Conservation (phyloP, 2,113 vertebrate species). For the Corapipo altera region DNA sequence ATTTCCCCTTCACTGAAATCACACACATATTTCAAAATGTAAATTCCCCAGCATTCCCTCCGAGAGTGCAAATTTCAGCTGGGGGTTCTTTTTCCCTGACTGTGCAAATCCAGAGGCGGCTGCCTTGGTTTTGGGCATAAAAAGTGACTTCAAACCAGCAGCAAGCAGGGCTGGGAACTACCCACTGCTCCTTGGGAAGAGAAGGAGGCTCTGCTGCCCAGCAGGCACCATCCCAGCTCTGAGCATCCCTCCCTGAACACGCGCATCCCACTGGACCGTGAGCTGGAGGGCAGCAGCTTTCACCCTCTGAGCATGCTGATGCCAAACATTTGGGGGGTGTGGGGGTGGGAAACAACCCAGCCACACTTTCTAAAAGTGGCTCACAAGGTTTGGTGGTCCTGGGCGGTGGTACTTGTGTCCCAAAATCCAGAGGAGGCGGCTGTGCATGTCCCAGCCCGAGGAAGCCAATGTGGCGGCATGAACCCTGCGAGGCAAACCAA, state of each 20-base stretch:
- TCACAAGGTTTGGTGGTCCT: not conserved
- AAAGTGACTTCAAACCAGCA: not conserved
- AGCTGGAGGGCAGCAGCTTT: rapidly evolving
- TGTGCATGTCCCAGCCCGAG: rapidly evolving
- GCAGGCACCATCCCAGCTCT: rapidly evolving
- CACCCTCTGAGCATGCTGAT: not conserved
- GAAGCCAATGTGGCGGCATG: rapidly evolving
- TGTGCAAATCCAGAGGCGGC: not conserved
- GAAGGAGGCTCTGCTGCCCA: not conserved
- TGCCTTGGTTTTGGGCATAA: rapidly evolving
- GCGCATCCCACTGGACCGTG: rapidly evolving
- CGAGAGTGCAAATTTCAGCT: not conserved
- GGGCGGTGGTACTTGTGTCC: not conserved
- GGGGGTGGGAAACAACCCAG: rapidly evolving
- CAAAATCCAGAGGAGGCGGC: not conserved
- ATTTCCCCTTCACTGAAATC: conserved; percentile 18
- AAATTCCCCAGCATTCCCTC: conserved; percentile 5
- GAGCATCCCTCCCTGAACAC: not conserved
- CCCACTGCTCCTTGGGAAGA: not conserved
- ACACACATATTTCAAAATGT: conserved; percentile 44
- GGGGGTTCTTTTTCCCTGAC: not conserved
- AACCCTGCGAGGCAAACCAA: not conserved
- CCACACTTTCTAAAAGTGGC: not conserved
- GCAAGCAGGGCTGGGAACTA: not conserved
- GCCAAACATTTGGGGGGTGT: rapidly evolving